These are phyloP conservation scores for Germaria angustata DNA, from an alignment of 2,888 invertebrate species.

Conservation along the genomic window DNA sequence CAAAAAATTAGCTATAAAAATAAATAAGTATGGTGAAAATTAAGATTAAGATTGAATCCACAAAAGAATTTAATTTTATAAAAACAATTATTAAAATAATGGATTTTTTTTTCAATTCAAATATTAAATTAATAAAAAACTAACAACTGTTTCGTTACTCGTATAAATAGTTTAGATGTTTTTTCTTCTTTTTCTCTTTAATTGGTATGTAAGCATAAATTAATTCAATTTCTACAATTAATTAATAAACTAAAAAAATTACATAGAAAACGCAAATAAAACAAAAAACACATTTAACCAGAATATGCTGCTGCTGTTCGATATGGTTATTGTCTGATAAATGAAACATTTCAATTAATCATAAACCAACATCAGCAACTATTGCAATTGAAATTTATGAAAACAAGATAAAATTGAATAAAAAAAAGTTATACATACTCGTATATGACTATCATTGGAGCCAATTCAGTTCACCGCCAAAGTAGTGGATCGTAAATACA, in stretches of 20 bases:
- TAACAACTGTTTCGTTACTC: not conserved
- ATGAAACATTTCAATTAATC: constrained; percentile 64
- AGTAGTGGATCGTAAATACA: constrained; percentile 14
- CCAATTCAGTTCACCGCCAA: constrained; percentile 38
- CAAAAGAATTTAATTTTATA: not conserved
- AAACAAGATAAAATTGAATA: constrained; percentile 19
- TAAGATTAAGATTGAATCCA: not conserved
- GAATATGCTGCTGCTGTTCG: constrained; percentile 35
- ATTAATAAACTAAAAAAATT: constrained; percentile 54
- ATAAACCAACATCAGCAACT: constrained; percentile 34
- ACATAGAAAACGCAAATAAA: constrained; percentile 36
- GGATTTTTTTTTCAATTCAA: constrained; percentile 16
- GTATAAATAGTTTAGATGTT: constrained; percentile 15
- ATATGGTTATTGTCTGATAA: constrained; percentile 26
- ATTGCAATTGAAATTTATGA: constrained; percentile 56
- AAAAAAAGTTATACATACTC: too few relatives aligned
- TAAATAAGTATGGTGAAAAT: not conserved
- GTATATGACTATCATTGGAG: constrained; percentile 34
- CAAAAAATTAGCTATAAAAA: not conserved
- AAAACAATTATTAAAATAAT: not conserved
- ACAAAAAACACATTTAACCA: constrained; percentile 72
- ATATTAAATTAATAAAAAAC: constrained; percentile 29
- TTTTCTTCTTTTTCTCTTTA: constrained; percentile 41
- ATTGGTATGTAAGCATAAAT: constrained; percentile 62
- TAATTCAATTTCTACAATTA: constrained; percentile 65